Evolutionary conservation across 2,888 invertebrate species (phyloP).

Genomic region (Pyrrhosoma nymphula): DNA sequence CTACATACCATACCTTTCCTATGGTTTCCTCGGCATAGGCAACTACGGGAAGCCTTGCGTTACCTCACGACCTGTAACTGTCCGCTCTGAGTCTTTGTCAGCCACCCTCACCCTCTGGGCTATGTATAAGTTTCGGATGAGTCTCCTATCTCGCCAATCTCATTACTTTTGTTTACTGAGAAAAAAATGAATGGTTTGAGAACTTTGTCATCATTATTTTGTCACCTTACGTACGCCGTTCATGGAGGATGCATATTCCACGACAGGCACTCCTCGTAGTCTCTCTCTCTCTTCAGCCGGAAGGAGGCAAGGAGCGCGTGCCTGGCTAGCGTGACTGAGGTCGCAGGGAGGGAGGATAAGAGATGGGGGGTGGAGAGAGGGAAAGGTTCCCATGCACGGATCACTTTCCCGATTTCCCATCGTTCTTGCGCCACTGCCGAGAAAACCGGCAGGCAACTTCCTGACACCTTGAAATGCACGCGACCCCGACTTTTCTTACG

Average conservation of each 20-base stretch:
- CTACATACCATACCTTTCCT: no score
- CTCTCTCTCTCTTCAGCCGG: neutral
- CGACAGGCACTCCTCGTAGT: neutral
- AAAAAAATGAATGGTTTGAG: no score
- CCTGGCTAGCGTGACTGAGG: neutral
- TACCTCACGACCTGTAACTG: no score
- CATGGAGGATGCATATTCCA: neutral
- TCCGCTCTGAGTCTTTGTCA: no score
- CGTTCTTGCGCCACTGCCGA: neutral
- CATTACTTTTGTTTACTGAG: no score
- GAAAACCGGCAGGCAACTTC: neutral
- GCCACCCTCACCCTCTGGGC: no score
- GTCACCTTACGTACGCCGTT: neutral
- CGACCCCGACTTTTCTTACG: neutral
- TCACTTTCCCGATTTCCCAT: slow-evolving; percentile 36
- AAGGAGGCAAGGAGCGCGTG: neutral
- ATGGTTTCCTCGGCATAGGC: no score
- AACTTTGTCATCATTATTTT: no score
- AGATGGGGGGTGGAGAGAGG: neutral
- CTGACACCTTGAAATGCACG: neutral
- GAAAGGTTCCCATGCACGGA: neutral
- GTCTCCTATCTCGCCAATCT: no score
- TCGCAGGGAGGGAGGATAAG: neutral
- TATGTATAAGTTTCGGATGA: no score
- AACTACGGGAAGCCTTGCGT: no score